phyloP scores from a whole-genome alignment of 2,797 vertebrate genomes.

The Sebastolobus alascanus region DNA sequence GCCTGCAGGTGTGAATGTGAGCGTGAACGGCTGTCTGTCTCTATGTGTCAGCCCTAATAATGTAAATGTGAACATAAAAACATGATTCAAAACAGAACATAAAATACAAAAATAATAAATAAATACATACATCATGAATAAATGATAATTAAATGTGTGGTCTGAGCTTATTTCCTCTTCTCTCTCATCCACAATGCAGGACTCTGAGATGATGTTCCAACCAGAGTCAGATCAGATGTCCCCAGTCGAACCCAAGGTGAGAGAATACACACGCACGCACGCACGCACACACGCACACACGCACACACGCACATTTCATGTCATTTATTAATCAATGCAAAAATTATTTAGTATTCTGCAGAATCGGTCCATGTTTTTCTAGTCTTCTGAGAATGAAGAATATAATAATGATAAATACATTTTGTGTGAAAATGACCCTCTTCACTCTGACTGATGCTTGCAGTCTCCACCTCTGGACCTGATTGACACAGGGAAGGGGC shows the following conservation, averaged over 20 bases:
- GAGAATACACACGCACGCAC: conserved; percentile 14
- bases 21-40: no score
- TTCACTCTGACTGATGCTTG: conserved; percentile 30
- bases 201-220: conserved; percentile 78
- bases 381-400: background rate
- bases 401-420: background rate
- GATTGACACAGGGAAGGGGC: conserved; percentile 86
- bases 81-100: background rate
- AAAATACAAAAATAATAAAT: background rate
- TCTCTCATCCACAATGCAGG: conserved; percentile 66
- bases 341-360: background rate
- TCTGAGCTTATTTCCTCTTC: background rate
- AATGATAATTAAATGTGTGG: background rate
- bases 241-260: conserved; percentile 75
- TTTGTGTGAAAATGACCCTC: conserved; percentile 7
- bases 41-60: background rate
- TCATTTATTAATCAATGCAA: accelerated
- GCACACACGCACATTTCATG: background rate
- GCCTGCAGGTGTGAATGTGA: no score
- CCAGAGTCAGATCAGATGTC: conserved; percentile 83
- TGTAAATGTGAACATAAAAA: background rate
- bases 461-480: conserved; percentile 84
- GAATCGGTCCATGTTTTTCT: background rate
- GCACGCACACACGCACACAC: background rate
- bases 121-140: background rate